Conservation (phyloP, 2,888 invertebrate species). For the Acanthosepion lycidas region DNA sequence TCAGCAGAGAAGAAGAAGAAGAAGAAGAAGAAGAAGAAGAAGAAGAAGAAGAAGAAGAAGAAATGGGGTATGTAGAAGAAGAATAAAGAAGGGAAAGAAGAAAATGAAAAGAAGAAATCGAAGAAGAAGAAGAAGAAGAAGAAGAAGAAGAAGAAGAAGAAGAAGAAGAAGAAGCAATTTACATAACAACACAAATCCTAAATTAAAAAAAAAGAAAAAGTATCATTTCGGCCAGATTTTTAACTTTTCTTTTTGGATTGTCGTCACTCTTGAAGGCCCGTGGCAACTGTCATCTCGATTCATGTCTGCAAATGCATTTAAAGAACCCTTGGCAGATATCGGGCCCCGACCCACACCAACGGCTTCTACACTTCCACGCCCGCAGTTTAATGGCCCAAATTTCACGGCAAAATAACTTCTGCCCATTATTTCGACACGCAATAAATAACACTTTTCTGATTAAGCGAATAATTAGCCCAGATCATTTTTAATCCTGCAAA, state of each 20-base stretch:
- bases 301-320: slow-evolving; percentile 17
- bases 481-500: neutral
- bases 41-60: too few relatives aligned
- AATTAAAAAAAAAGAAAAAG: neutral
- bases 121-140: neutral
- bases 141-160: neutral
- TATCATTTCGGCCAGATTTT: neutral
- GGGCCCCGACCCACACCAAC: neutral
- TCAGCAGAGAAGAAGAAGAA: too few relatives aligned
- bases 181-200: neutral
- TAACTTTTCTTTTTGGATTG: neutral
- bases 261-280: neutral
- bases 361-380: neutral
- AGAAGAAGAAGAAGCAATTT: too few relatives aligned
- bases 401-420: neutral
- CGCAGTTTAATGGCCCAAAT: neutral
- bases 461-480: neutral
- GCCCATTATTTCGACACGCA: neutral
- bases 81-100: neutral
- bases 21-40: too few relatives aligned
- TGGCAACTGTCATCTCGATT: neutral
- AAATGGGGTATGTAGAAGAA: neutral
- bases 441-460: neutral
- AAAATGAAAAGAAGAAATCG: neutral
- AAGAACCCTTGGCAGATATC: neutral